phyloP scores from a whole-genome alignment of 2,888 invertebrate genomes.

The Drosophila ezoana region DNA sequence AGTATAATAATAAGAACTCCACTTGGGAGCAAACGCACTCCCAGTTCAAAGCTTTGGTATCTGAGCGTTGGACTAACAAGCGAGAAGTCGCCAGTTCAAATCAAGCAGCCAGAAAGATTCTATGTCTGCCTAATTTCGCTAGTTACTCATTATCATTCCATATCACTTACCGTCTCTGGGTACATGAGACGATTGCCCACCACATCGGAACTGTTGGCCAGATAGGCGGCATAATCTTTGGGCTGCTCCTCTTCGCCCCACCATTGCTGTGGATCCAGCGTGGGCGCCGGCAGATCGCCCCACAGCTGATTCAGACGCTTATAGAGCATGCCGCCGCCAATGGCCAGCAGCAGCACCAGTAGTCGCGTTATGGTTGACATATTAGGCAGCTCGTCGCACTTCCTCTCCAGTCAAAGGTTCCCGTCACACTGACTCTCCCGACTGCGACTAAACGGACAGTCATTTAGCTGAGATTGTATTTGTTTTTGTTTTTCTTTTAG shows the following conservation, averaged over 20 bases:
- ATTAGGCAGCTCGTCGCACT: conserved; percentile 6
- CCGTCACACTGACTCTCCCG: conserved; percentile 24
- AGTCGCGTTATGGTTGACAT: conserved; percentile 70
- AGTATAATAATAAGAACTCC: background rate
- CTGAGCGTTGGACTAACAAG: too few relatives aligned
- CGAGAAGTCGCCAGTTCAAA: too few relatives aligned
- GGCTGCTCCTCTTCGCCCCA: conserved; percentile 82
- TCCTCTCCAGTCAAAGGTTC: conserved; percentile 27
- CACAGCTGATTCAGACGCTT: conserved; percentile 62
- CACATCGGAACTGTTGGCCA: conserved; percentile 71
- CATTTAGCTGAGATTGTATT: conserved; percentile 32
- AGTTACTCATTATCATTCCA: too few relatives aligned
- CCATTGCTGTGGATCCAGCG: conserved; percentile 75
- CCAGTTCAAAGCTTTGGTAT: too few relatives aligned
- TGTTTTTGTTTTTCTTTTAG: conserved; percentile 8
- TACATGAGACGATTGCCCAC: conserved; percentile 67
- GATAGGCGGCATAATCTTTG: conserved; percentile 68
- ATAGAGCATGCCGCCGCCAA: conserved; percentile 70
- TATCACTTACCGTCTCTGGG: conserved; percentile 59
- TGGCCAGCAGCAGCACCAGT: conserved; percentile 69
- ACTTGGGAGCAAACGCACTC: too few relatives aligned
- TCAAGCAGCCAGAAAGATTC: too few relatives aligned
- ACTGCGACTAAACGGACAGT: conserved; percentile 21
- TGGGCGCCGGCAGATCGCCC: conserved; percentile 63
- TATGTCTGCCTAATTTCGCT: too few relatives aligned